Conservation (phyloP, 2,113 vertebrate species). For the Xyliphius kryptos region DNA sequence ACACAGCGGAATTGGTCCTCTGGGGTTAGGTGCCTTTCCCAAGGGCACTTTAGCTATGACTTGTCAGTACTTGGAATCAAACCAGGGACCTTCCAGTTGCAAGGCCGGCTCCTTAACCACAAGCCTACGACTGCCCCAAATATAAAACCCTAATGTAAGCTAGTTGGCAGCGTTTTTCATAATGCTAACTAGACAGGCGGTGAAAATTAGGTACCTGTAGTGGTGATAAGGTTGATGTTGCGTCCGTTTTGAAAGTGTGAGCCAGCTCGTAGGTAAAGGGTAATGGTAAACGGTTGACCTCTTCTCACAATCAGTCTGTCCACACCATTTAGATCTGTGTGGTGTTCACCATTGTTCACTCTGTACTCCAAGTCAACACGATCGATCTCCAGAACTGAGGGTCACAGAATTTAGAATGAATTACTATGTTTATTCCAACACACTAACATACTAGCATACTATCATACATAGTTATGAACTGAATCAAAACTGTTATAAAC, state of each 20-base stretch:
- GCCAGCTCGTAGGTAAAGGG: conserved; percentile 60
- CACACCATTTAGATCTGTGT: conserved; percentile 54
- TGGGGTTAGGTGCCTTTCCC: too few relatives aligned
- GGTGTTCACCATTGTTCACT: conserved; percentile 67
- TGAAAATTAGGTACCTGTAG: conserved; percentile 61
- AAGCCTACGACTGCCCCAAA: too few relatives aligned
- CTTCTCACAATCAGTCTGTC: conserved; percentile 70
- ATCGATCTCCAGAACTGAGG: conserved; percentile 66
- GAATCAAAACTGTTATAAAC: neutral
- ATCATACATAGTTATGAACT: neutral
- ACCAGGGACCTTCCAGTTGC: too few relatives aligned
- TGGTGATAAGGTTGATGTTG: conserved; percentile 56
- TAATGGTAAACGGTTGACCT: conserved; percentile 74
- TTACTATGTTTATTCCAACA: neutral
- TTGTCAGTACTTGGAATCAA: too few relatives aligned
- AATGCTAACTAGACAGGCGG: neutral
- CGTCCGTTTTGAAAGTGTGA: conserved; percentile 52
- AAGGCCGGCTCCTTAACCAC: too few relatives aligned
- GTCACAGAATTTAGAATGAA: neutral
- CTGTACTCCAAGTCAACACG: conserved; percentile 68
- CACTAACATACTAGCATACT: too few relatives aligned
- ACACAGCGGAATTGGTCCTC: too few relatives aligned
- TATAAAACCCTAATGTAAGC: neutral
- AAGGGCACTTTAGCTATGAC: too few relatives aligned
- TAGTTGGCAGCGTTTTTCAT: neutral